Evolutionary conservation across 2,888 invertebrate genomes (phyloP), one percentile per base, ranked within the genome.

Genomic region (Hetaerina titia): DNA sequence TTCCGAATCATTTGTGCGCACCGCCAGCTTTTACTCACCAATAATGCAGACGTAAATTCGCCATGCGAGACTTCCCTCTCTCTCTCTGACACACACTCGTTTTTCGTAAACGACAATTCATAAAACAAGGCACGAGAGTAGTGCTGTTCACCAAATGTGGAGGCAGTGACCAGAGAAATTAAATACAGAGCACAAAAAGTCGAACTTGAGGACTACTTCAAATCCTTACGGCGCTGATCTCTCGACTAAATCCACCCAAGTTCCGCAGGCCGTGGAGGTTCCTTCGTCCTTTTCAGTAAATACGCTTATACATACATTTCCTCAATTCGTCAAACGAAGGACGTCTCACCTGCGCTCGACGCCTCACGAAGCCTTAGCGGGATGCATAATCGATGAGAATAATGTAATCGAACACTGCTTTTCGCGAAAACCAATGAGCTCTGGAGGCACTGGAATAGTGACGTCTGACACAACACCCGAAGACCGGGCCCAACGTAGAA

Each of bases 371-470:
- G 25, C 31, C 25, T 9, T 81, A 31, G 81, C 31, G 11, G 81
- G 81, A 81, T 81, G 81, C 81, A 81, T 81, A 81, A 81, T 81
- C 81, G 81, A 81, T 81, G 25, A 81, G 81, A 81, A 81, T 81
- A 81, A 81, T 81, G 81, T 81, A 13, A 81, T 81, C 81, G 81
- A 81, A 81, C 81, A 81, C 81, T 81, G 31, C 81, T 81, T 81
- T 81, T 81, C 81, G 81, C 81, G 81, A 81, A 81, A 25, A 81
- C 81, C 81, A 81, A 81, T 81, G 81, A 31, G 31, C 11, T 81
- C 22, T 0, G 81, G 81, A 81, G 81, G 81, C 81, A 81, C 81
- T 81, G 74, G 11, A 31, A 31, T 31, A 31, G 81, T 31, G 11
- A 13, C 25, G 19, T 81, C 31, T 25, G 81, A 19, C 13, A 31